Conservation (phyloP, 2,113 vertebrate species). For the Siphamia tubifer region DNA sequence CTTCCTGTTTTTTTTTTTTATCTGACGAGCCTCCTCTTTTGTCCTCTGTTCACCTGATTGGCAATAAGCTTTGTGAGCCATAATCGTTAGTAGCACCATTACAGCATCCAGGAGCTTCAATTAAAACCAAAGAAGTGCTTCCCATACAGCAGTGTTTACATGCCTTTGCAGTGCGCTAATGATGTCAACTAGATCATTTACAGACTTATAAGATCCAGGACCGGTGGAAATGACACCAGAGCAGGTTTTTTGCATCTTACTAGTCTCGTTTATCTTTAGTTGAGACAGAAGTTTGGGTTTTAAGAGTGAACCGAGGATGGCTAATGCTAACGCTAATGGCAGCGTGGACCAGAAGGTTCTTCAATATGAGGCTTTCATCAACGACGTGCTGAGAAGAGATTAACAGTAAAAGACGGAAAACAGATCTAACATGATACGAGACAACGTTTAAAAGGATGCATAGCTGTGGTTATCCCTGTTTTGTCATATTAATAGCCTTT, state of each 20-base stretch:
- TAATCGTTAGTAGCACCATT: constrained; percentile 35
- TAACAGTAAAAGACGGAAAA: constrained; percentile 78
- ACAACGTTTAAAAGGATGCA: not conserved
- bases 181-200: not conserved
- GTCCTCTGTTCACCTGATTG: constrained; percentile 2
- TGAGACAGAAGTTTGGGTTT: not conserved
- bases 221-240: rapidly evolving
- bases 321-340: constrained; percentile 4
- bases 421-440: not conserved
- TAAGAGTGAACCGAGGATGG: not conserved
- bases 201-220: not conserved
- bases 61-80: not conserved
- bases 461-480: too few relatives aligned
- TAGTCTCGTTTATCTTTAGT: too few relatives aligned
- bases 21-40: not conserved
- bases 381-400: constrained; percentile 84
- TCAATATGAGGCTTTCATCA: constrained; percentile 86
- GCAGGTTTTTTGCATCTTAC: rapidly evolving
- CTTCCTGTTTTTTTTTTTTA: not conserved
- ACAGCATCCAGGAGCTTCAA: too few relatives aligned
- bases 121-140: not conserved
- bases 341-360: constrained; percentile 80
- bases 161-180: not conserved
- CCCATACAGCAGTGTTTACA: not conserved
- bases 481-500: too few relatives aligned